Base-by-base conservation (phyloP, 2,888 invertebrate species). In the Polymixis lichenea region DNA sequence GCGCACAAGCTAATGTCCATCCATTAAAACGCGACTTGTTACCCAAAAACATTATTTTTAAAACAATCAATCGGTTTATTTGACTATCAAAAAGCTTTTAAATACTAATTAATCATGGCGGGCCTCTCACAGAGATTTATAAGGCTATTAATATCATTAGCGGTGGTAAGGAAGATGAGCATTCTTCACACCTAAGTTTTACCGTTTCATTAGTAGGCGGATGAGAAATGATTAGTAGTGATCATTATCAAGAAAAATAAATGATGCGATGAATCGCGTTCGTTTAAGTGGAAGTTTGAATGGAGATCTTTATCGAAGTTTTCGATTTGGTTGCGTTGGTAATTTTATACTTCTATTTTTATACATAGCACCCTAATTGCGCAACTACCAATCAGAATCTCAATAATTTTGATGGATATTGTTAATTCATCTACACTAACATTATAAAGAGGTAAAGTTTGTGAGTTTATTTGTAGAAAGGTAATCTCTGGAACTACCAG, bases 101-200 rank as follows among this genome's bases (percentile, higher is more conserved):
- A 87, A 80, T 67, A 76, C 56, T 72, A 66, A 87, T 84, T 84
- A 86, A 79, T 86, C 80, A 84, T 62, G n/a, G 64, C 66, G 51
- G 70, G 25, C 69, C 58, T 70, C 74, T 84, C 73, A 58, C 43
- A 70, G 56, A 84, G 77, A 87, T 87, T 87, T 84, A 87, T 88
- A 74, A 55, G 56, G 75, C 80, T 80, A 87, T 87, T 84, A 87
- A 87, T 86, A 87, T 72, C 76, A 78, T 88, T 86, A 79, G 73
- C 28, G 43, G 66, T 64, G 25, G 65, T 71, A 22, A 75, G 72
- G 67, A 76, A 77, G 73, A 79, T 46, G 79, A 58, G 60, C 70
- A 75, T 84, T 84, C 71, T 82, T 86, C 86, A 86, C 88, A 87
- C 84, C 86, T 87, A 68, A 77, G 65, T 64, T 76, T 79, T 75